Percentiles rank a stretch among this genome's conserved stretches.
Evolutionary conservation across 1,140 invertebrate species (phyloP).

Genomic region (Diachasmimorpha longicaudata): DNA sequence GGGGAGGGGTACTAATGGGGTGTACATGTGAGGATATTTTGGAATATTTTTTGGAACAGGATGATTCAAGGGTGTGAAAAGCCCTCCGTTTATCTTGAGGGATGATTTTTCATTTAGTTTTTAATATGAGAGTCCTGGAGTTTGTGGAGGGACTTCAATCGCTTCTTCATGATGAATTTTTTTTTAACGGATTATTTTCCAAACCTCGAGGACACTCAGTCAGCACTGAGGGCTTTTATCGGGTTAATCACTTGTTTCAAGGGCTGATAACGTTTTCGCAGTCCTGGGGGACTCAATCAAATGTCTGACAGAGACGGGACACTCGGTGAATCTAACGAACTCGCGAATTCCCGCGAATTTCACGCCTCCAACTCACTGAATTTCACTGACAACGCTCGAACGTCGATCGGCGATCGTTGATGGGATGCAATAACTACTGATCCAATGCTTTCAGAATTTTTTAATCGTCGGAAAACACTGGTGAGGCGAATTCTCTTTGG

Average conservation of each 20-base stretch:
- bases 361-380: neutral
- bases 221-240: too few relatives aligned
- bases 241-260: neutral
- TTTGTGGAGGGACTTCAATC: neutral
- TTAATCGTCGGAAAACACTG: neutral
- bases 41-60: neutral
- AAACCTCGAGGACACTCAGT: too few relatives aligned
- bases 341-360: conserved; percentile 12
- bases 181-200: neutral
- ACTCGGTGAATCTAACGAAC: neutral
- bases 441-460: neutral
- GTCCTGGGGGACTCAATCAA: neutral
- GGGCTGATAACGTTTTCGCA: neutral
- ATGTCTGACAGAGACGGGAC: neutral
- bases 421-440: neutral
- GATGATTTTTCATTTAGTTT: neutral
- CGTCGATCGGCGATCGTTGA: neutral
- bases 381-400: neutral
- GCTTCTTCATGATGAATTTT: neutral
- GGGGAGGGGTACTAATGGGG: neutral
- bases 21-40: neutral
- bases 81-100: too few relatives aligned
- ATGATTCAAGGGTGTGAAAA: too few relatives aligned
- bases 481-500: neutral
- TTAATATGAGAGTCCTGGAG: neutral